Evolutionary conservation across 2,113 vertebrate species (phyloP).

Genomic region (Burhinus oedicnemus): DNA sequence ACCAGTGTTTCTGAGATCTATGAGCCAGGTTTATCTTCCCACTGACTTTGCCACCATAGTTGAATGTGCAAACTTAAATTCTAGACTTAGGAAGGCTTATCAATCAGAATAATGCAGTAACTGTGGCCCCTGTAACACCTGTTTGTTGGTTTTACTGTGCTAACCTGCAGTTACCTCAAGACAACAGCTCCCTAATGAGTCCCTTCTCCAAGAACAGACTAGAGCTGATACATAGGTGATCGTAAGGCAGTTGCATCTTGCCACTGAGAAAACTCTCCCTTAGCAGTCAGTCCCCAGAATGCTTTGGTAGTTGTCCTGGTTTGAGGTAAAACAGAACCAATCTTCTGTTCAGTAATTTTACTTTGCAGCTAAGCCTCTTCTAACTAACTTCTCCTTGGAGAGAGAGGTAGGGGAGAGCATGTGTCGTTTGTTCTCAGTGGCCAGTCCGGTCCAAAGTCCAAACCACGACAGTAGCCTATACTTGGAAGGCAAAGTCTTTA

Average conservation of each 20-base stretch:
- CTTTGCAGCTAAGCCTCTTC: too few species aligned
- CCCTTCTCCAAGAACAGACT: not conserved
- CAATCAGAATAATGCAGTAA: not conserved
- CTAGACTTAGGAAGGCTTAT: not conserved
- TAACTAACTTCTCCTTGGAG: too few species aligned
- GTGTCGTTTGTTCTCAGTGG: too few species aligned
- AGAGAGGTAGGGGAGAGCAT: too few species aligned
- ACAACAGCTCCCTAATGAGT: not conserved
- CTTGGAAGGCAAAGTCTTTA: not conserved
- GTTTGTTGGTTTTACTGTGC: not conserved
- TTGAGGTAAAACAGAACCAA: too few species aligned
- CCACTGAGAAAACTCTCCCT: rapidly evolving
- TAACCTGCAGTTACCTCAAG: not conserved
- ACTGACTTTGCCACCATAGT: not conserved
- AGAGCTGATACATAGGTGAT: not conserved
- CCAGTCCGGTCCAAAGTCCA: too few species aligned
- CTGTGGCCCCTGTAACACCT: not conserved
- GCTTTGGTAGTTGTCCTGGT: not conserved
- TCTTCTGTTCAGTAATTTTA: too few species aligned
- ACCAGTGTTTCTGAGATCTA: not conserved
- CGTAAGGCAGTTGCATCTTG: not conserved
- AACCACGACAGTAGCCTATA: not conserved
- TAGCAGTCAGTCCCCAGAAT: not conserved
- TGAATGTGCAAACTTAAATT: not conserved
- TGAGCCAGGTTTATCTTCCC: not conserved